Percentiles rank a stretch among this genome's conserved stretches.
Evolutionary conservation across 2,888 invertebrate species (phyloP).

Genomic region (Acanthoscelides obtectus): DNA sequence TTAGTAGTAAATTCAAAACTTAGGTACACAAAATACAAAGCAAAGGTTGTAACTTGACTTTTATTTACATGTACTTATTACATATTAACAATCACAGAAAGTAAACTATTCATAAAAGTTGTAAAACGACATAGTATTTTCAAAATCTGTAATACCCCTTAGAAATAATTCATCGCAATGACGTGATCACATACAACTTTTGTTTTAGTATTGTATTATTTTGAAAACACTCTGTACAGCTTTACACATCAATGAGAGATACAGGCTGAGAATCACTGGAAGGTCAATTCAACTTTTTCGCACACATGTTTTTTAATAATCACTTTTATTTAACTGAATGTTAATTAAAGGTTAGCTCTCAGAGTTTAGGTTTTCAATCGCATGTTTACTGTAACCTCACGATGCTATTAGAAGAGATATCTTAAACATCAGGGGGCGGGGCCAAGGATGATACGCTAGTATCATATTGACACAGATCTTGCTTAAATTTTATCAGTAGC

Average conservation of each 20-base stretch:
- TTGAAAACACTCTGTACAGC: constrained; percentile 20
- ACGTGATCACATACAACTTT: not conserved
- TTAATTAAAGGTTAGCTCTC: no score
- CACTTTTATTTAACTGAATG: no score
- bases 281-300: no score
- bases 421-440: no score
- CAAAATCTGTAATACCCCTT: not conserved
- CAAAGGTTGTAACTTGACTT: constrained; percentile 8
- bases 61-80: not conserved
- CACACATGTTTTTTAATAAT: no score
- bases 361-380: no score
- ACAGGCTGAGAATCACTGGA: not conserved
- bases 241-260: constrained; percentile 14
- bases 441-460: no score
- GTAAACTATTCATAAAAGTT: not conserved
- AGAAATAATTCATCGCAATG: not conserved
- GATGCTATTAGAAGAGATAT: no score
- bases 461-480: no score
- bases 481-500: no score
- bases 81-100: not conserved
- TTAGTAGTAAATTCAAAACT: constrained; percentile 8
- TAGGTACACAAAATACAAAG: constrained; percentile 2
- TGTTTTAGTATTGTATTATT: constrained; percentile 2
- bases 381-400: no score
- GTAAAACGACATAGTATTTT: not conserved